These are phyloP conservation scores for Lateolabrax maculatus DNA, from an alignment of 2,797 vertebrate genomes.

Conservation along the genomic window DNA sequence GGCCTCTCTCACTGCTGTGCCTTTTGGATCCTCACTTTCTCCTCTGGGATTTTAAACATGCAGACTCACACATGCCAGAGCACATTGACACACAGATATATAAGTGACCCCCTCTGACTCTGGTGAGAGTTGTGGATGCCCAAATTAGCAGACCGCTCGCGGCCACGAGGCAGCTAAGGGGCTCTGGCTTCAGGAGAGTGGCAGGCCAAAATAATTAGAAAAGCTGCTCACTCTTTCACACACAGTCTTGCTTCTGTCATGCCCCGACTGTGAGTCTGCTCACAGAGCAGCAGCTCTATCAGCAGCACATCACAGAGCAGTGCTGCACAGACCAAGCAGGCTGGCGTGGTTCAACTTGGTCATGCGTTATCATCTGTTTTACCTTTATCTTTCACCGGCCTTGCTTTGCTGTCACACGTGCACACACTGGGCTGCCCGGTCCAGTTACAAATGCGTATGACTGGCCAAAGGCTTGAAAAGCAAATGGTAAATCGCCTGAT, in stretches of 20 bases:
- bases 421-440: not conserved
- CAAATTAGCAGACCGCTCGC: slow-evolving; percentile 72
- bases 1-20: not conserved
- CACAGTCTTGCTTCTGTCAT: slow-evolving; percentile 9
- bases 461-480: not conserved
- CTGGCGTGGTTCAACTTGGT: slow-evolving; percentile 8
- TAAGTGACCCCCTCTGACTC: slow-evolving; percentile 54
- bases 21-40: slow-evolving; percentile 57
- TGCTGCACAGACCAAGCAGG: slow-evolving; percentile 6
- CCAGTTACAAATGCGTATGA: not conserved
- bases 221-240: slow-evolving; percentile 17
- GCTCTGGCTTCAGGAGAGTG: slow-evolving; percentile 8
- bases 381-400: slow-evolving; percentile 4
- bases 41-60: slow-evolving; percentile 57
- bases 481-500: not conserved
- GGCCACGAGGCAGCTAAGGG: slow-evolving; percentile 19
- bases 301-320: slow-evolving; percentile 9
- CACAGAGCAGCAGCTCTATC: slow-evolving; percentile 36
- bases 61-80: slow-evolving; percentile 46
- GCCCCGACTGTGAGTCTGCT: slow-evolving; percentile 5
- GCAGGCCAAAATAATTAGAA: slow-evolving; percentile 51
- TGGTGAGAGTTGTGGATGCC: slow-evolving; percentile 46
- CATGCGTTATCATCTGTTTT: slow-evolving; percentile 9
- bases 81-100: slow-evolving; percentile 35
- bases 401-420: not conserved